Conservation (phyloP, 2,888 invertebrate genomes). For the Stenodera caucasica region DNA sequence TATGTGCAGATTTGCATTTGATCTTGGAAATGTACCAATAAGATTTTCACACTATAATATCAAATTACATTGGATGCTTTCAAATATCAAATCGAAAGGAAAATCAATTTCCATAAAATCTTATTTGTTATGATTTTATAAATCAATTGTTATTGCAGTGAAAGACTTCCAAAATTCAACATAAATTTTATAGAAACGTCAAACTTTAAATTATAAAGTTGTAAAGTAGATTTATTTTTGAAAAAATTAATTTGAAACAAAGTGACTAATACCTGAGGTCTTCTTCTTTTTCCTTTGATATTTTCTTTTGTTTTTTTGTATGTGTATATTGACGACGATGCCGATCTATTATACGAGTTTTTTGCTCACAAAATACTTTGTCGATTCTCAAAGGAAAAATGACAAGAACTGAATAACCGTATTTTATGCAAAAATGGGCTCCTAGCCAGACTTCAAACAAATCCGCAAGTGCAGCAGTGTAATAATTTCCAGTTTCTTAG, state of each 20-base stretch:
- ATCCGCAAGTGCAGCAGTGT: slow-evolving; percentile 19
- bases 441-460: slow-evolving; percentile 11
- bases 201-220: no score
- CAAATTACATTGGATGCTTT: background rate
- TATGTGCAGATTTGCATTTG: background rate
- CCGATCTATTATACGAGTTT: background rate
- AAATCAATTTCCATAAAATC: no score
- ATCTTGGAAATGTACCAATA: background rate
- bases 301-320: background rate
- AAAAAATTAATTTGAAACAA: no score
- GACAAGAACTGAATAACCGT: slow-evolving; percentile 12
- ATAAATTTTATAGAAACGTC: no score
- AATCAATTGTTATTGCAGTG: no score
- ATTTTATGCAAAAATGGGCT: slow-evolving; percentile 11
- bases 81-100: background rate
- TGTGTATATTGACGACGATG: background rate
- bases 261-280: no score
- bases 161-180: no score
- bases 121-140: no score
- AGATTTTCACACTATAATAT: background rate
- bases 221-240: no score
- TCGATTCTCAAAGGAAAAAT: background rate
- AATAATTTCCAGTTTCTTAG: slow-evolving; percentile 21
- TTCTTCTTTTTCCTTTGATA: background rate
- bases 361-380: background rate